phyloP scores from a whole-genome alignment of 2,888 invertebrate genomes.

The Hirtodrosophila alboralis region DNA sequence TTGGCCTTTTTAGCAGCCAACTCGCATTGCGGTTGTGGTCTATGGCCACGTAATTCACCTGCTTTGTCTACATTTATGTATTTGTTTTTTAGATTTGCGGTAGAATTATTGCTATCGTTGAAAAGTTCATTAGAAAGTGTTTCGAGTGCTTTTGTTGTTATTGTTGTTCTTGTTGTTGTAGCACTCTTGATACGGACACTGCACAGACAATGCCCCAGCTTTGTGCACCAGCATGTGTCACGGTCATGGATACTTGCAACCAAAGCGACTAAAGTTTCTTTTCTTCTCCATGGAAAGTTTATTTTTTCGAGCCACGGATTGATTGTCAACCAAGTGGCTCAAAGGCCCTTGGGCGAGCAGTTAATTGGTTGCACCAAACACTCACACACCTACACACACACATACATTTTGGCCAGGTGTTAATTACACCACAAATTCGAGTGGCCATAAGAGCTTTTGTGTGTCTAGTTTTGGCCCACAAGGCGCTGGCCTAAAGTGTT shows the following conservation, averaged over 20 bases:
- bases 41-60: conserved; percentile 75
- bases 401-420: conserved; percentile 51
- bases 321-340: conserved; percentile 33
- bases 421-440: conserved; percentile 66
- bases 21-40: conserved; percentile 53
- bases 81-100: conserved; percentile 62
- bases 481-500: conserved; percentile 46
- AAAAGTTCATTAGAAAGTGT: conserved; percentile 78
- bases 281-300: conserved; percentile 22
- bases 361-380: conserved; percentile 36
- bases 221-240: conserved; percentile 52
- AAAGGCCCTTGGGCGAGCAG: conserved; percentile 23
- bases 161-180: conserved; percentile 20
- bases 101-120: conserved; percentile 59
- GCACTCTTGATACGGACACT: conserved; percentile 49
- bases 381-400: conserved; percentile 2
- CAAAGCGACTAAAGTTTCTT: conserved; percentile 36
- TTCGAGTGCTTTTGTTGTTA: conserved; percentile 31
- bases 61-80: conserved; percentile 56
- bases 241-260: conserved; percentile 59
- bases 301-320: conserved; percentile 7
- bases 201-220: conserved; percentile 51
- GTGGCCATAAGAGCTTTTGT: conserved; percentile 33
- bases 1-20: too few relatives aligned
- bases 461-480: conserved; percentile 22